A percentile compares a stretch with the other conserved stretches of the same genome.
Conservation (phyloP, 1,140 invertebrate species). For the Drosophila triauraria region DNA sequence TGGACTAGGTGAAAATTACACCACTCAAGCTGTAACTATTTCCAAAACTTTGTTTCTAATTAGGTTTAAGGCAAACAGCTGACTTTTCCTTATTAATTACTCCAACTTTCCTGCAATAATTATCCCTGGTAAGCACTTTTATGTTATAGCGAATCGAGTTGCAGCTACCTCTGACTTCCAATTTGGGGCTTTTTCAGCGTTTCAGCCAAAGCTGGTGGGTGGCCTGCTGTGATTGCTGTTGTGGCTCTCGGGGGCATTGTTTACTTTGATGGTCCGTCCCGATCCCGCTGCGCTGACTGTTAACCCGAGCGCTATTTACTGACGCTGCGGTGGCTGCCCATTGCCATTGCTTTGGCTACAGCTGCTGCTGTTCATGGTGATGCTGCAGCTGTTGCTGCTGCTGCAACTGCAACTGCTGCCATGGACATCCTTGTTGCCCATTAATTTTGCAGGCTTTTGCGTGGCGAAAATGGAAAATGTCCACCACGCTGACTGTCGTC, state of each 20-base stretch:
- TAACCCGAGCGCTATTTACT: slow-evolving; percentile 39
- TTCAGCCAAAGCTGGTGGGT: slow-evolving; percentile 18
- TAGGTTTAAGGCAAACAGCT: background rate
- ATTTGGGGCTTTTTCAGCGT: slow-evolving; percentile 21
- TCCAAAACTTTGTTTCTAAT: background rate
- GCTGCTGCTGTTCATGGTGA: slow-evolving; percentile 1
- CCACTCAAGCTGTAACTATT: background rate
- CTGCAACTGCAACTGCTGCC: slow-evolving; percentile 35
- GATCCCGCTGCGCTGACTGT: slow-evolving; percentile 34
- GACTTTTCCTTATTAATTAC: background rate
- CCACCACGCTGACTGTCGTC: slow-evolving; percentile 1
- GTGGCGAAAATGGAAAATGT: slow-evolving; percentile 50
- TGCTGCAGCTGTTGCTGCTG: slow-evolving; percentile 18
- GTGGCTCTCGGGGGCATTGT: slow-evolving; percentile 42
- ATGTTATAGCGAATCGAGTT: background rate
- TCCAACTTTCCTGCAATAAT: background rate
- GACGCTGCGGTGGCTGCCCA: slow-evolving; percentile 26
- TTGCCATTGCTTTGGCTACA: slow-evolving; percentile 23
- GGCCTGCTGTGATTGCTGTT: slow-evolving; percentile 48
- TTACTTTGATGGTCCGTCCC: slow-evolving; percentile 30
- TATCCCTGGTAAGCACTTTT: background rate
- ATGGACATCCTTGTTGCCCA: slow-evolving; percentile 74
- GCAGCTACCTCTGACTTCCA: slow-evolving; percentile 7
- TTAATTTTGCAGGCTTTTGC: slow-evolving; percentile 77
- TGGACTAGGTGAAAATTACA: too few species aligned